Percentiles rank a stretch among this genome's conserved stretches.
Evolutionary conservation across 2,113 vertebrate genomes (phyloP).

Genomic region (Desmodus rotundus): DNA sequence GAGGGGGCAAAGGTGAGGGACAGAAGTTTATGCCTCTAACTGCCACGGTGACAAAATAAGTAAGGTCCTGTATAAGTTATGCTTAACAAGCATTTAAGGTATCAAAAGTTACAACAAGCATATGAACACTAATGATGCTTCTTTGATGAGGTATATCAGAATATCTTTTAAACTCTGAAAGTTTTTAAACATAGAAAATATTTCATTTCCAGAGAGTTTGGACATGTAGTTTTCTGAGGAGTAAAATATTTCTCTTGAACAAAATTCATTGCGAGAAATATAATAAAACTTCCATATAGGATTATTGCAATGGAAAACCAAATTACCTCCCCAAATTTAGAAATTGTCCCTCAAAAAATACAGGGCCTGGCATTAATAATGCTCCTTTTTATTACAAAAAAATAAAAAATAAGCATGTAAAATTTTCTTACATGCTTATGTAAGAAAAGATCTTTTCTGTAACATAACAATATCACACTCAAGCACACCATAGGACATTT

Average conservation of each 20-base stretch:
- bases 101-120: neutral
- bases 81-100: neutral
- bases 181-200: slow-evolving; percentile 1
- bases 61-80: neutral
- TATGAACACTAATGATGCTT: neutral
- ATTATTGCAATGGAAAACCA: neutral
- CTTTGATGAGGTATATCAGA: neutral
- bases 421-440: too few relatives aligned
- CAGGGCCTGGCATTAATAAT: too few relatives aligned
- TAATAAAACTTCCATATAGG: neutral
- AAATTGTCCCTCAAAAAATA: neutral
- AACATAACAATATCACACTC: too few relatives aligned
- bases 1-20: neutral
- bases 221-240: neutral
- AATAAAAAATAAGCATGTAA: too few relatives aligned
- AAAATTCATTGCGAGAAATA: neutral
- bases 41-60: neutral
- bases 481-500: too few relatives aligned
- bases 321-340: neutral
- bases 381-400: too few relatives aligned
- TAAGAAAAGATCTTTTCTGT: too few relatives aligned
- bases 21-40: neutral
- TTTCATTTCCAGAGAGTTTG: neutral
- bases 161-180: neutral
- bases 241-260: neutral